Percentiles rank a stretch among this genome's conserved stretches.
phyloP scores from a whole-genome alignment of 2,113 vertebrate genomes.

The Dromiciops gliroides region DNA sequence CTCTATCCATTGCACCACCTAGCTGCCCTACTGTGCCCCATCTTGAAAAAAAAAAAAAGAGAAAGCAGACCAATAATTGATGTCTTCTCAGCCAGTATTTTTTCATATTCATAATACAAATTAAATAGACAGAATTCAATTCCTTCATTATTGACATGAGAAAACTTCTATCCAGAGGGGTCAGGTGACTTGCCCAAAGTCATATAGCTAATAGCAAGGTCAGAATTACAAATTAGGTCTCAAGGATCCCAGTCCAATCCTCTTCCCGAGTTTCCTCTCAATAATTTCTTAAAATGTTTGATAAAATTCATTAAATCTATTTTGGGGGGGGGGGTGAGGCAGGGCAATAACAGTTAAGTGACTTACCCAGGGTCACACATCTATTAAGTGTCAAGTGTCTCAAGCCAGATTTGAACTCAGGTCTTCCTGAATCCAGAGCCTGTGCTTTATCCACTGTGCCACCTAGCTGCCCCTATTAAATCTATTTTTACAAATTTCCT shows the following conservation, averaged over 20 bases:
- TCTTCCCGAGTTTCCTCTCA: background rate
- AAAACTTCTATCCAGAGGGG: background rate
- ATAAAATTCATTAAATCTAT: background rate
- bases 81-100: background rate
- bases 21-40: too few species aligned
- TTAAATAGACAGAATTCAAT: background rate
- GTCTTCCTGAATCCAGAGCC: too few species aligned
- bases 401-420: too few species aligned
- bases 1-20: too few species aligned
- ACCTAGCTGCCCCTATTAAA: too few species aligned
- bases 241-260: background rate
- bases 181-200: conserved; percentile 1
- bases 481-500: background rate
- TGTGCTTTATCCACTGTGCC: too few species aligned
- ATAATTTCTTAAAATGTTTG: background rate
- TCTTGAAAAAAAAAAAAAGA: too few species aligned
- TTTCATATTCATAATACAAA: background rate
- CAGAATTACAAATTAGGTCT: background rate
- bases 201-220: background rate
- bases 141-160: background rate
- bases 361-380: too few species aligned
- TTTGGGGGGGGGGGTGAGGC: too few species aligned
- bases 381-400: too few species aligned
- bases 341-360: too few species aligned
- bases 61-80: background rate